phyloP scores from a whole-genome alignment of 2,797 vertebrate species.

The Notoglanidium macrostoma region DNA sequence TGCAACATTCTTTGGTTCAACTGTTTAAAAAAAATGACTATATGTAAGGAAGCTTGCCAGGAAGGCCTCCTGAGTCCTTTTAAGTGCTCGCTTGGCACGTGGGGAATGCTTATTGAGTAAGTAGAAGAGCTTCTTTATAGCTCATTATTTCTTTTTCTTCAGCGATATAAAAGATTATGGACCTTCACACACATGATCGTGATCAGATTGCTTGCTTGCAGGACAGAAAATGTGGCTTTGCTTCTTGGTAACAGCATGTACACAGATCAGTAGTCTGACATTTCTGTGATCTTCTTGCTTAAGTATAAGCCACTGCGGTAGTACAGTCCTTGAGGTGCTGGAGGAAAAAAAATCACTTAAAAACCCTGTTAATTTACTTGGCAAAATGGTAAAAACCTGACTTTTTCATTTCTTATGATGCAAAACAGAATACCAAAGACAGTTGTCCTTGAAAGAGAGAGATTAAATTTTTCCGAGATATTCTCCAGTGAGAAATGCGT shows the following conservation, averaged over 20 bases:
- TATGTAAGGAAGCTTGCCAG: slow-evolving; percentile 1
- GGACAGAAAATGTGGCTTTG: not conserved
- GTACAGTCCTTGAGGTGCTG: not conserved
- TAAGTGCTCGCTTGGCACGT: slow-evolving; percentile 15
- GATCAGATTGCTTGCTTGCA: slow-evolving; percentile 4
- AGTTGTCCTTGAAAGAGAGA: slow-evolving; percentile 26
- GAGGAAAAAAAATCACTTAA: not conserved
- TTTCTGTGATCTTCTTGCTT: not conserved
- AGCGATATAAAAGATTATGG: slow-evolving; percentile 12
- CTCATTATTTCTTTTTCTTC: slow-evolving; percentile 18
- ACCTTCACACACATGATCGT: slow-evolving; percentile 11
- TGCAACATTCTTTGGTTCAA: not conserved
- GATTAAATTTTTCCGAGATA: slow-evolving; percentile 34
- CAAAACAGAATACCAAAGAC: slow-evolving; percentile 24
- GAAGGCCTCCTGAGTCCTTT: not conserved
- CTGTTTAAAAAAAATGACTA: slow-evolving; percentile 13
- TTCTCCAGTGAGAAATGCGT: not conserved
- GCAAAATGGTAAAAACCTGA: not conserved
- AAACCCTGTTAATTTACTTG: slow-evolving; percentile 19
- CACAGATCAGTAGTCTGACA: not conserved
- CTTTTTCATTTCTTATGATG: slow-evolving; percentile 1
- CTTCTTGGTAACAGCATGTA: not conserved
- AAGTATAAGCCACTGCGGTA: slow-evolving; percentile 21
- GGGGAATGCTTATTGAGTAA: not conserved
- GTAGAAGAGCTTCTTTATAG: slow-evolving; percentile 16